Base-by-base conservation (phyloP, 2,113 vertebrate genomes). In the Choloepus hoffmanni region DNA sequence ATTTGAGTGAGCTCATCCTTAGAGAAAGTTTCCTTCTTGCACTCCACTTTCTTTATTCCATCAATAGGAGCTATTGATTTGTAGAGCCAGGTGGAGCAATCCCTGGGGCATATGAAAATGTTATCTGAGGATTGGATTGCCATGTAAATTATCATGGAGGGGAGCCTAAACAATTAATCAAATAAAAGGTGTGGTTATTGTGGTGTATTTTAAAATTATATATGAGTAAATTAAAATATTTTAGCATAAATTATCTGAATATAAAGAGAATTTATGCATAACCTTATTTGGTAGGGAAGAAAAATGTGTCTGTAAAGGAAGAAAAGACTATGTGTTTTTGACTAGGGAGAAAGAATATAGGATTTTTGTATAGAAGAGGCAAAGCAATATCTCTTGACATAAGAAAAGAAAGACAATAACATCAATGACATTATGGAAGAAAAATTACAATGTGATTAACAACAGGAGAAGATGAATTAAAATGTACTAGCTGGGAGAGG, bases 1-100 rank as follows among this genome's bases (percentile, higher is more conserved):
- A 58, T 63, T 65, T 96, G 63, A 95, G 19, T 82, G 77, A 72
- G 90, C 30, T 77, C 95, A 96, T 97, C 76, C 33, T 90, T 94
- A 88, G 15, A 89, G 79, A 93, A 93, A 97, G 55, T 96, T 96
- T 96, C 40, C 53, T 84, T 12, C 94, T 96, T 16, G 0, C 13
- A 7, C 45, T 19, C 9, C 23, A 5, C 90, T 95, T 73, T 93
- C 0, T 8, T 79, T 45, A 65, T 85, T 43, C n/a, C 85, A 73
- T 96, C 83, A 90, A 48, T 55, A 89, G 50, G 26, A 77, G 1
- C 3, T 92, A 73, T 83, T 83, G 63, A 87, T 97, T 92, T 60
- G 48, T 23, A 60, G 68, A 10, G 62, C 43, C 90, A 88, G 33
- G 74, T 89, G 63, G 53, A 90, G 8, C 23, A 21, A 6, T 9